Evolutionary conservation across 2,888 invertebrate genomes (phyloP), one percentile per base, ranked within the genome.

Genomic region (Eupithecia abbreviata): DNA sequence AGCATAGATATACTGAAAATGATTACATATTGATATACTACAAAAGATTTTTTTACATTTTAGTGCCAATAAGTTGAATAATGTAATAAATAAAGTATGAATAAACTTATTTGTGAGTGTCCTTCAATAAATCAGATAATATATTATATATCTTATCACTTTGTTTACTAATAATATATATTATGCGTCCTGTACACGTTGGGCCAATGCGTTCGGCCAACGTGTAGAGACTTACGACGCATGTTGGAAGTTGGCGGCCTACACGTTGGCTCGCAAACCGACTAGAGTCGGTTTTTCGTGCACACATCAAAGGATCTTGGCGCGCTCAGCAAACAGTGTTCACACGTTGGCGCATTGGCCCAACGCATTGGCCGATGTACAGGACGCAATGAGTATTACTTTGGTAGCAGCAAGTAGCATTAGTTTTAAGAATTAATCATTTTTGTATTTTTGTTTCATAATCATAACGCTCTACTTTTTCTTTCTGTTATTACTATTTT

Each of bases 51-150:
- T 66, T 77, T 93, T 93, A 93, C 93, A 93, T 88, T 77, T 83
- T 93, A 93, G 93, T 93, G 93, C 93, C 93, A 93, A 93, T 85
- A 42, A 58, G 58, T 41, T 41, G 42, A 15, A 30, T 30, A 69
- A 45, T 13, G 13, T 66, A 30, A 30, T 66, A 1, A 66, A 41
- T 12, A 12, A 62, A 12, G 15, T 66, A 43, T 55, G n/a, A 51
- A 51, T 12, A 51, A 51, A 51, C 51, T 3, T 30, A 4, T 12
- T 15, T 5, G 4, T n/a, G 6, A 66, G 42, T 6, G 15, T 13
- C 13, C 42, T 66, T 66, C 42, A 42, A 30, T 13, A 13, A 42
- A 30, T 30, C 30, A 30, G 30, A 30, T 30, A 30, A 6, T 66
- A 12, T 10, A 58, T 7, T 41, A 41, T 65, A 51, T 49, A 51